A percentile compares a stretch with the other conserved stretches of the same genome.
Evolutionary conservation across 2,113 vertebrate species (phyloP).

Genomic region (Glareola pratincola): DNA sequence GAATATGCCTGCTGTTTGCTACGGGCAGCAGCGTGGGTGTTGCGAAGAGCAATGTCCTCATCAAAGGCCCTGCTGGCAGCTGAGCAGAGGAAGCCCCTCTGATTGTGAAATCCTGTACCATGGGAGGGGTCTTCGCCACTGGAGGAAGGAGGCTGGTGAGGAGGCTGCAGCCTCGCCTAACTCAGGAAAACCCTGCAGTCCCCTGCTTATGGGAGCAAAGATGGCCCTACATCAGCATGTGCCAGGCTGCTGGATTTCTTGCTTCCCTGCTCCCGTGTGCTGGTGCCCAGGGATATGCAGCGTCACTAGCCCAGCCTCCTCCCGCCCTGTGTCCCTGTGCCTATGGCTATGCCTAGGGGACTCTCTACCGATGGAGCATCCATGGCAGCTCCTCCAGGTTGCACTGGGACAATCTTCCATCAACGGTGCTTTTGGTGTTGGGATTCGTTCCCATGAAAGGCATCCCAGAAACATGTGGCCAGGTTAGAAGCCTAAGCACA

Average conservation of each 20-base stretch:
- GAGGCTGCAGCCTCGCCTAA: background rate
- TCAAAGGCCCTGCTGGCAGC: background rate
- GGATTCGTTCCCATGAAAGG: background rate
- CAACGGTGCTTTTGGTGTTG: rapidly evolving
- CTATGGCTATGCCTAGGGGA: rapidly evolving
- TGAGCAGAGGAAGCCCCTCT: background rate
- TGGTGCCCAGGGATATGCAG: background rate
- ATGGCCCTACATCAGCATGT: background rate
- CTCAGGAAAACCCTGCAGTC: background rate
- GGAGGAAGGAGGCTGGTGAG: background rate
- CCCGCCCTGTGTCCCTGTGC: background rate
- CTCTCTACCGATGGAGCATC: rapidly evolving
- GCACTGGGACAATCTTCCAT: rapidly evolving
- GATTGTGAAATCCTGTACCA: background rate
- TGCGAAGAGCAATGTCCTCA: rapidly evolving
- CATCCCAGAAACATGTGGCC: rapidly evolving
- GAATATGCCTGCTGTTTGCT: rapidly evolving
- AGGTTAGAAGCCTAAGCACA: background rate
- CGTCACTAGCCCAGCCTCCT: background rate
- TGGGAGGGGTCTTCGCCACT: background rate
- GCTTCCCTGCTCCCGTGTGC: background rate
- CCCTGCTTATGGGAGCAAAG: background rate
- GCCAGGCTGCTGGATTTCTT: background rate
- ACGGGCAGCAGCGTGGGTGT: background rate
- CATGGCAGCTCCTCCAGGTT: background rate